Evolutionary conservation across 2,888 invertebrate genomes (phyloP), one percentile per base, ranked within the genome.

Genomic region (Coremacera marginata): DNA sequence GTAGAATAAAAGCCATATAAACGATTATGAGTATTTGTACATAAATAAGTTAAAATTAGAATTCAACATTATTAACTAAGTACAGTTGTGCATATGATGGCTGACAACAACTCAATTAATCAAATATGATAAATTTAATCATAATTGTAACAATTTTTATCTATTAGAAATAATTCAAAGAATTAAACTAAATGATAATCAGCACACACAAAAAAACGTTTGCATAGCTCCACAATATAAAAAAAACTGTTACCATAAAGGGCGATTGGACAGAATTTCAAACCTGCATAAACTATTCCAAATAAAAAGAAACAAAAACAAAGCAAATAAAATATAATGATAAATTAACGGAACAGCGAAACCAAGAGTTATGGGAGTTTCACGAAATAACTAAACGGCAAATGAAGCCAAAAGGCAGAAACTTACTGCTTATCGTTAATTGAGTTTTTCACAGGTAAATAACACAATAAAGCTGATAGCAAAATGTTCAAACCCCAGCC

Each of bases 61-160:
- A 11, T 44, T 44, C 2, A 55, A n/a, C 19, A 62, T 62, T 31
- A 27, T 49, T 5, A 70, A 5, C 16, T 16, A 62, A 44, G 83
- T 84, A 84, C 83, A 85, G 84, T 84, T 83, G 79, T 37, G 79
- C 77, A 44, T 73, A 72, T 63, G 49, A 74, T 76, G 70, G 74
- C 68, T 77, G 73, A 63, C 27, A 57, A 75, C 78, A 76, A 77
- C 72, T 65, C 72, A 67, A 70, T 77, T 71, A 80, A 78, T 78
- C 70, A 73, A 80, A 78, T 76, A 74, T 62, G 14, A 27, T 19
- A 14, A 11, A 65, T 63, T 65, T 52, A 52, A 74, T 71, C 22
- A 14, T 9, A 3, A 27, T 25, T 27, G 19, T 72, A 62, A 67
- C 55, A 74, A 19, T 2, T 31, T 11, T 31, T 63, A 31, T n/a